Conservation (phyloP, 53 echinoderm and acorn worm species). For the Henricia sp. region DNA sequence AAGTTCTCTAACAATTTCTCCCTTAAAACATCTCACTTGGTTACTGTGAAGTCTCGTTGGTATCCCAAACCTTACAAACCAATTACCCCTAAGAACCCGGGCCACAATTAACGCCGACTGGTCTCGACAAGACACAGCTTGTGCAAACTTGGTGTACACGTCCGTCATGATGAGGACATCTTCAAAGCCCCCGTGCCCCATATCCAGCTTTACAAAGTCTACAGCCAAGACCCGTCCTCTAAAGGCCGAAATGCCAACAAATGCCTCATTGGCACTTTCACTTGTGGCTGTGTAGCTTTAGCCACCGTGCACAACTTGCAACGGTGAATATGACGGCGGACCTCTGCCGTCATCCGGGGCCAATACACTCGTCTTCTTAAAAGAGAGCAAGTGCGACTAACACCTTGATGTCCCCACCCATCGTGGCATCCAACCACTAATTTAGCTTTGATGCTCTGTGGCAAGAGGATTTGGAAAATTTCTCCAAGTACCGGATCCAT, state of each 20-base stretch:
- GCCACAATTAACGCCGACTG: slow-evolving; percentile 39
- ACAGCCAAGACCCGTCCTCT: slow-evolving; percentile 45
- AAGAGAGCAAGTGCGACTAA: slow-evolving; percentile 1
- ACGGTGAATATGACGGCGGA: neutral
- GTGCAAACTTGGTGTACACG: slow-evolving; percentile 24
- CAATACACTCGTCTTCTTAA: slow-evolving; percentile 25
- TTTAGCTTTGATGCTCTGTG: neutral
- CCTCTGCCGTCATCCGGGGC: slow-evolving; percentile 22
- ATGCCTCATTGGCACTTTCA: slow-evolving; percentile 36
- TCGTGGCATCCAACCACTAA: slow-evolving; percentile 46
- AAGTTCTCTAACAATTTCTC: slow-evolving; percentile 29
- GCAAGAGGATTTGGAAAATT: slow-evolving; percentile 39
- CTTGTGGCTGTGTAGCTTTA: slow-evolving; percentile 22
- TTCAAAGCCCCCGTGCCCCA: slow-evolving; percentile 29
- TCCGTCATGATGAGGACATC: slow-evolving; percentile 66
- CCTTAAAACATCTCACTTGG: slow-evolving; percentile 69
- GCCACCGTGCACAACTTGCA: slow-evolving; percentile 32
- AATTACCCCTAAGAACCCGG: slow-evolving; percentile 26
- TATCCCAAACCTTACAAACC: slow-evolving; percentile 63
- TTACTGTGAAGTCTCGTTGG: slow-evolving; percentile 67
- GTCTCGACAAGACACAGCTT: slow-evolving; percentile 46
- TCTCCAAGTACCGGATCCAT: neutral
- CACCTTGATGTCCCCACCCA: slow-evolving; percentile 64
- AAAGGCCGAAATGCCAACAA: slow-evolving; percentile 42
- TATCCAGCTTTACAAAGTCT: slow-evolving; percentile 62